Evolutionary conservation across 2,888 invertebrate genomes (phyloP).

Genomic region (Rhagophthalmus giganteus): DNA sequence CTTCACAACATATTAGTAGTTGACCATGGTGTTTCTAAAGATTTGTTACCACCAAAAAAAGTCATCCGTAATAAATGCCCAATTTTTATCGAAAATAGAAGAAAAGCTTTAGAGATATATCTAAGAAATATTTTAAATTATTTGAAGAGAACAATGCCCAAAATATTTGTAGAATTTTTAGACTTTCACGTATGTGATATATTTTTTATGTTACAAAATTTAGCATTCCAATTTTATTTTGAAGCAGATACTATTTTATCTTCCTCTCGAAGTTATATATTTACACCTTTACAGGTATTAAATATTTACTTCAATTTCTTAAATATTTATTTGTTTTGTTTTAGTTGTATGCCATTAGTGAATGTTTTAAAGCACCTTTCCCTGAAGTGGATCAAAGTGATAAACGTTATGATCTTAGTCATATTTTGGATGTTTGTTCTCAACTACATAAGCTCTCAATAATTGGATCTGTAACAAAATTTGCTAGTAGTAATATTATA

Average conservation of each 20-base stretch:
- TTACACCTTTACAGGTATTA: slow-evolving; percentile 77
- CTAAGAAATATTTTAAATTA: slow-evolving; percentile 75
- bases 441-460: slow-evolving; percentile 72
- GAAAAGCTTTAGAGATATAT: slow-evolving; percentile 79
- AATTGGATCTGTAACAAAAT: slow-evolving; percentile 66
- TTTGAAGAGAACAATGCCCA: slow-evolving; percentile 78
- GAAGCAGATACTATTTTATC: slow-evolving; percentile 71
- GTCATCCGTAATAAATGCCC: slow-evolving; percentile 88
- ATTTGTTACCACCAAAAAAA: slow-evolving; percentile 90
- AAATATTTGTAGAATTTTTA: slow-evolving; percentile 79
- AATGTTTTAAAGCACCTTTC: slow-evolving; percentile 83
- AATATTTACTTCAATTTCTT: slow-evolving; percentile 1
- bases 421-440: slow-evolving; percentile 85
- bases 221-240: slow-evolving; percentile 76
- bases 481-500: slow-evolving; percentile 82
- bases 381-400: slow-evolving; percentile 78
- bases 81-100: slow-evolving; percentile 81
- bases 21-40: slow-evolving; percentile 81
- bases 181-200: slow-evolving; percentile 90
- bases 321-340: slow-evolving; percentile 43
- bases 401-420: slow-evolving; percentile 85
- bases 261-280: slow-evolving; percentile 65
- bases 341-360: slow-evolving; percentile 87
- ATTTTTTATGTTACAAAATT: slow-evolving; percentile 78
- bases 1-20: slow-evolving; percentile 81